Evolutionary conservation across 1,140 invertebrate genomes (phyloP), one percentile per base, ranked within the genome.

Genomic region (Pollicipes pollicipes): DNA sequence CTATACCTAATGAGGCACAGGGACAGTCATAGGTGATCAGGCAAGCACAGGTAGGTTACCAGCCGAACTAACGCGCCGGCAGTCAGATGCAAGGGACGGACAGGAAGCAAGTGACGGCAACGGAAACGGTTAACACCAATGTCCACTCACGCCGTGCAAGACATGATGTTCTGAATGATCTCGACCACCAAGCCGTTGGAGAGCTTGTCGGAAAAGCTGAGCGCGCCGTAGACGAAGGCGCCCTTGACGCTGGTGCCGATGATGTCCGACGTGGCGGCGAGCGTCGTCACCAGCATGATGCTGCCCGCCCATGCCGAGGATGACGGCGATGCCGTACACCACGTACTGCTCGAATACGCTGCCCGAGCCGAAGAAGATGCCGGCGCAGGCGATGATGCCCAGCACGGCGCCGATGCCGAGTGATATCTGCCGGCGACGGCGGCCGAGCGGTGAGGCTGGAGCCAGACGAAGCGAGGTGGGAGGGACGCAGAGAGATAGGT

Each of bases 171-270:
- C 81, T 96, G 90, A 74, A 97, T 91, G 24, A 91, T 72, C 73
- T 90, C 86, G 68, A 96, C 88, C 70, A 88, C 89, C 24, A 91
- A 74, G 21, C 95, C 95, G 82, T 94, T 90, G 1, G 89, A 86
- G 3, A 97, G 78, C 83, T 97, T 98, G 78, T 97, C 95, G 8
- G 87, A 84, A 79, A 97, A 95, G 82, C 93, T 96, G 93, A 97
- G 96, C 30, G 90, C 83, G n/a, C 95, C 95, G 81, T 95, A 97
- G 13, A 97, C 89, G 81, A 97, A 97, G 64, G 94, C 95, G 74
- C 86, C 92, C 76, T 90, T 86, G 0, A 88, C 89, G 78, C 89
- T 90, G 32, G 85, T 83, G 27, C 91, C 93, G 74, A 97, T 95
- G 30, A 96, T 83, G 82, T 97, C 93, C 30, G 92, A 88, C 6